These are phyloP conservation scores for Rana temporaria DNA, from an alignment of 2,113 vertebrate species.

Conservation along the genomic window DNA sequence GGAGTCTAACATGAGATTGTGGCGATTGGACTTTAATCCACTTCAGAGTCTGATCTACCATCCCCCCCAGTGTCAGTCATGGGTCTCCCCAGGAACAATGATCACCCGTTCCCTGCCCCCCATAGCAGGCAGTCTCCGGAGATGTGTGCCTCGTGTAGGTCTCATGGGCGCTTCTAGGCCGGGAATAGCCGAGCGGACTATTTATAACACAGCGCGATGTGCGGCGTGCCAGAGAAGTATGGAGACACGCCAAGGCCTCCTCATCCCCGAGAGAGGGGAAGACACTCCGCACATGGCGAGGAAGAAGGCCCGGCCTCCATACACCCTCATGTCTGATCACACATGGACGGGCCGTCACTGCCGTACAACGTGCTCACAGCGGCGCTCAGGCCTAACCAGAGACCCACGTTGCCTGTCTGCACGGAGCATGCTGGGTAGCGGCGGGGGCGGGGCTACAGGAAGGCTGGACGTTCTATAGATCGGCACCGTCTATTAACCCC, in stretches of 20 bases:
- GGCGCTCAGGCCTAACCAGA: constrained; percentile 42
- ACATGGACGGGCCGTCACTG: neutral
- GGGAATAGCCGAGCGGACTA: neutral
- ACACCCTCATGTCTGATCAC: too few species aligned
- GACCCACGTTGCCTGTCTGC: constrained; percentile 69
- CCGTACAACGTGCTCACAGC: neutral
- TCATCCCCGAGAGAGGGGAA: neutral
- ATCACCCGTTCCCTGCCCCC: too few species aligned
- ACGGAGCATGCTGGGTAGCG: constrained; percentile 69
- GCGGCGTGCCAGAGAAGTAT: constrained; percentile 14
- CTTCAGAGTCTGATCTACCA: too few species aligned
- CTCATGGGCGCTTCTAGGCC: constrained; percentile 16
- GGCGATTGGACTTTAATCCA: too few species aligned
- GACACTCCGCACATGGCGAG: constrained; percentile 49
- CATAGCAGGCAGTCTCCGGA: too few species aligned
- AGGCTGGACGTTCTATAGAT: constrained; percentile 23
- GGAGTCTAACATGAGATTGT: too few species aligned
- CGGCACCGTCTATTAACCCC: neutral
- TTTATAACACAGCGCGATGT: constrained; percentile 29
- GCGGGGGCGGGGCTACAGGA: constrained; percentile 28
- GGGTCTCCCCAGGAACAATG: too few species aligned
- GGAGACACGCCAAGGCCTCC: neutral
- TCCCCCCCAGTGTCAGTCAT: too few species aligned
- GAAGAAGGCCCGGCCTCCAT: neutral
- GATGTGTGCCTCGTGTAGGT: neutral